Evolutionary conservation across 30 jellyfish, hydroid and myxozoan species (phyloP), one percentile per base, ranked within the genome.

Genomic region (Aurelia aurita complex sp. Pacific): DNA sequence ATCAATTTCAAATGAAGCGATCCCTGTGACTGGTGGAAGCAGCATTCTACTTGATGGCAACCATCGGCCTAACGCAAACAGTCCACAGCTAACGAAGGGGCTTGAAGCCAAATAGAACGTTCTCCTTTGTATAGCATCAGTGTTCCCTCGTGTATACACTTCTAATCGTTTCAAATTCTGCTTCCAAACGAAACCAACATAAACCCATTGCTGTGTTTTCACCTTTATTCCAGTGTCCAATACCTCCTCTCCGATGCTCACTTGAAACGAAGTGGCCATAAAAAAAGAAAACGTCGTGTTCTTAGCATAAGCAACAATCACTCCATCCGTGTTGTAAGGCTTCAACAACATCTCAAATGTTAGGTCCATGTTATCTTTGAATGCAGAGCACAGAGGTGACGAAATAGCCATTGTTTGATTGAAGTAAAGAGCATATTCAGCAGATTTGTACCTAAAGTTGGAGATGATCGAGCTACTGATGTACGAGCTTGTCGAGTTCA

Each of bases 1-100:
- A 40, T 85, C 94, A 33, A 74, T 65, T 14, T 34, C 40, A 51
- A 85, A 64, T 33, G 59, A 76, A 36, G 88, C 83, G 51, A 32
- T 32, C 17, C 70, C 73, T 4, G 72, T 18, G 6, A 65, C 69
- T 5, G 94, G 94, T 11, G 94, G 88, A 57, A 62, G 8, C n/a
- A 74, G 60, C 81, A 74, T 74, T 13, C 23, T 40, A 18, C n/a
- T 7, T 13, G 94, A 73, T 14, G 88, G 88, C 40, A 74, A 19
- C 94, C 94, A 85, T 40, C 55, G 71, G 68, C 94, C 94, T 32
- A 85, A 18, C 10, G 94, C 53, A 14, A 85, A 61, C 83, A 69
- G 65, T 36, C 94, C 87, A 53, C 94, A 85, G 68, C 79, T 55
- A 14, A 76, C 43, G 17, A 85, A 73, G 6, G 87, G 94, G 33